Evolutionary conservation across 2,888 invertebrate genomes (phyloP).

Genomic region (Saturnia pavonia): DNA sequence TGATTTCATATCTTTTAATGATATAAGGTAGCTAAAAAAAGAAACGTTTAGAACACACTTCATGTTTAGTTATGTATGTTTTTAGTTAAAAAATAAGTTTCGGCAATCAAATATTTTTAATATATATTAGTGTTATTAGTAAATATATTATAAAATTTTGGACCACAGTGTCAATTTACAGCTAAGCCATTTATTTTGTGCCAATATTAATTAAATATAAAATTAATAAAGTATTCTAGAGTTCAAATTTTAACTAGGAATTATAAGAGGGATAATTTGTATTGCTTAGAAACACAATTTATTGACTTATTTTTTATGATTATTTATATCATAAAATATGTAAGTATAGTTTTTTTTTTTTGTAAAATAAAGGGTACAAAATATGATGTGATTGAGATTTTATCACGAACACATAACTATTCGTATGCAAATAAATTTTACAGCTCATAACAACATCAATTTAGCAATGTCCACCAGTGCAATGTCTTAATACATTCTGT

Average conservation of each 20-base stretch:
- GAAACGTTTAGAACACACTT: constrained; percentile 27
- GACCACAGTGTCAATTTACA: not conserved
- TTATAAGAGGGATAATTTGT: too few relatives aligned
- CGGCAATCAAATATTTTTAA: too few relatives aligned
- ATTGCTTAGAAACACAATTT: not conserved
- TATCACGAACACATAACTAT: constrained; percentile 14
- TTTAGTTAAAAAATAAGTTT: too few relatives aligned
- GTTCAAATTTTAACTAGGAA: not conserved
- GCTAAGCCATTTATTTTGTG: not conserved
- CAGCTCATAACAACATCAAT: constrained; percentile 31
- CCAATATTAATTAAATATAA: not conserved
- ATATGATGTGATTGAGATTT: not conserved
- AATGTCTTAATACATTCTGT: constrained; percentile 6
- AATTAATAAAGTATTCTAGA: not conserved
- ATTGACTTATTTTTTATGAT: not conserved
- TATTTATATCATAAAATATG: not conserved
- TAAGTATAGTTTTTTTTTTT: not conserved
- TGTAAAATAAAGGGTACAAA: not conserved
- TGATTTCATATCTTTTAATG: constrained; percentile 69
- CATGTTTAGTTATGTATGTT: not conserved
- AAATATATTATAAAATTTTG: not conserved
- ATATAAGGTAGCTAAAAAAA: constrained; percentile 46
- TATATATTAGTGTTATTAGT: not conserved
- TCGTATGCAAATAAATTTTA: constrained; percentile 35
- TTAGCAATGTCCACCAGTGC: constrained; percentile 24